Conservation (phyloP, 2,888 invertebrate species). For the Vanessa cardui region DNA sequence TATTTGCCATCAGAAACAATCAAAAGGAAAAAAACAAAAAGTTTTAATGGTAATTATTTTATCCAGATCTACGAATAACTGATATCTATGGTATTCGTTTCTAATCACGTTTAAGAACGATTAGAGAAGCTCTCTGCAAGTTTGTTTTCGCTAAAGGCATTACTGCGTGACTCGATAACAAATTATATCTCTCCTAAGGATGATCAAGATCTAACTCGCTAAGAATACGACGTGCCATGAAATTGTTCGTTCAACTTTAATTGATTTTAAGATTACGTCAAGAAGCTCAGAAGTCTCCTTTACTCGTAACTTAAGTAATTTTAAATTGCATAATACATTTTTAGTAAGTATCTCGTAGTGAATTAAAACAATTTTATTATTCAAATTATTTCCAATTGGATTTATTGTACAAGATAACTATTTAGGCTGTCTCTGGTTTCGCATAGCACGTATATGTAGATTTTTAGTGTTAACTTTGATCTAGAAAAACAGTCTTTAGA, state of each 20-base stretch:
- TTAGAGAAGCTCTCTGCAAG: constrained; percentile 24
- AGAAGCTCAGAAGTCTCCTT: background rate
- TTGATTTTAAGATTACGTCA: constrained; percentile 22
- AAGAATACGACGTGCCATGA: constrained; percentile 25
- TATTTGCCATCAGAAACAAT: too few relatives aligned
- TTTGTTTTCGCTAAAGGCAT: constrained; percentile 34
- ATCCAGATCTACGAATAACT: background rate
- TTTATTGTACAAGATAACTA: too few relatives aligned
- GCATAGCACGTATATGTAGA: background rate
- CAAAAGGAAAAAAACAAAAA: too few relatives aligned
- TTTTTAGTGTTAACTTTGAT: background rate
- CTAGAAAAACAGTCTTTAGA: background rate
- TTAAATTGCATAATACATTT: too few relatives aligned
- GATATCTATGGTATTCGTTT: constrained; percentile 18
- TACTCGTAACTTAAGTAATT: too few relatives aligned
- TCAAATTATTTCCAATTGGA: too few relatives aligned
- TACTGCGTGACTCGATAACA: constrained; percentile 34
- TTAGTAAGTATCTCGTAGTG: too few relatives aligned
- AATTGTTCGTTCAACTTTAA: constrained; percentile 22
- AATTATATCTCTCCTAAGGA: constrained; percentile 24
- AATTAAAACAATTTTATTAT: too few relatives aligned
- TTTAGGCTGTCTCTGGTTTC: too few relatives aligned
- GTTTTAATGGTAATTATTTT: background rate
- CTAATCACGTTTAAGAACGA: constrained; percentile 28
- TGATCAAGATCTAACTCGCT: constrained; percentile 24